Base-by-base conservation (phyloP, 2,888 invertebrate genomes). In the Carcina quercana region DNA sequence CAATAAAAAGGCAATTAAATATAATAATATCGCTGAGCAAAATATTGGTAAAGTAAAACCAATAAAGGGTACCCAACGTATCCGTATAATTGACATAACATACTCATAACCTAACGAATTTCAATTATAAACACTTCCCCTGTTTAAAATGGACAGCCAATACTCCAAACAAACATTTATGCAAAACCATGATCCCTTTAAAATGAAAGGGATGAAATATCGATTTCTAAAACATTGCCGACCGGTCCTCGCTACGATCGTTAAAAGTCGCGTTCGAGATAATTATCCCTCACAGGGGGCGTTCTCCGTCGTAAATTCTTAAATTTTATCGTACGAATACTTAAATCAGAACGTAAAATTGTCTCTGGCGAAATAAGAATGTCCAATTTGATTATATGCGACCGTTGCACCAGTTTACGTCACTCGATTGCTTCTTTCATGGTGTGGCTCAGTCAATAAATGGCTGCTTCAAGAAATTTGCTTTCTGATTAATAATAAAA, bases 321-420 rank as follows among this genome's bases (percentile, higher is more conserved):
- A 50, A 59, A 59, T 65, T 76, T 75, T 73, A 76, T 66, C 62
- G 56, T 59, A 47, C 49, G 46, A 47, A 58, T 59, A 62, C 60
- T 74, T 68, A 70, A 73, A 68, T 61, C 59, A 59, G 52, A 52
- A 50, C 73, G 70, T 78, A 70, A 76, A 78, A 70, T 71, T 69
- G 67, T 74, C 65, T 59, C 63, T 50, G 48, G 50, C 63, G 57
- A 70, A 71, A 74, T 70, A 66, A 64, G 69, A 68, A 59, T 53
- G 60, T 68, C 66, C 56, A 54, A 61, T 71, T 74, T 79, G 74
- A 79, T 79, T 79, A 76, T 68, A 66, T 66, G 58, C 57, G 65
- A 62, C 64, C 63, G 54, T 60, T 52, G 54, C 53, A 53, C 61
- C 50, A 47, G 56, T 27, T 54, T 57, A 50, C 53, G 49, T 54